Percentiles rank a stretch among this genome's conserved stretches.
Conservation (phyloP, 1,140 invertebrate genomes). For the Scaptodrosophila lebanonensis region DNA sequence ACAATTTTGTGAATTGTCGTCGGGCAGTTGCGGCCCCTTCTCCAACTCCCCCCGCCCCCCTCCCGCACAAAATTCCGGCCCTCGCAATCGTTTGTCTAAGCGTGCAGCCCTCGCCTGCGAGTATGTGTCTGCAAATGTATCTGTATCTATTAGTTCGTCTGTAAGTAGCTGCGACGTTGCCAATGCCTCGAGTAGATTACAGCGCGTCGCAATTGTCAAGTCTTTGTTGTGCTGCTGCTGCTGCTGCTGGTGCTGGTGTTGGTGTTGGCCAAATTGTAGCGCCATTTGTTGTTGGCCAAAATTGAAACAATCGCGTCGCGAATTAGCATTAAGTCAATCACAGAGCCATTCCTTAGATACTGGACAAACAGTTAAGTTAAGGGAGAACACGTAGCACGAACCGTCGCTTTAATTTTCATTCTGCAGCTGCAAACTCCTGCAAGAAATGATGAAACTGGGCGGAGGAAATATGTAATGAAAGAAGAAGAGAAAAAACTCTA, state of each 20-base stretch:
- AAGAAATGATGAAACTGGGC: too few species aligned
- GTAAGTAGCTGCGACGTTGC: slow-evolving; percentile 28
- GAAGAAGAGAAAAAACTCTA: too few species aligned
- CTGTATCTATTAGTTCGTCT: slow-evolving; percentile 19
- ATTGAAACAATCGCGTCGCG: slow-evolving; percentile 31
- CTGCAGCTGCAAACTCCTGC: too few species aligned
- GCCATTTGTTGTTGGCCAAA: slow-evolving; percentile 25
- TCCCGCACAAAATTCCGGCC: not conserved
- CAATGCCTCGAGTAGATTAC: slow-evolving; percentile 61
- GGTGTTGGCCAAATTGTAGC: slow-evolving; percentile 23
- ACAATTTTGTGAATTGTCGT: slow-evolving; percentile 77
- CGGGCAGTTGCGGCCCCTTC: slow-evolving; percentile 33
- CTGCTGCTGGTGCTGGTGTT: not conserved
- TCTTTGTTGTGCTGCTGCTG: slow-evolving; percentile 1
- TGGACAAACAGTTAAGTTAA: too few species aligned
- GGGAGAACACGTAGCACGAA: too few species aligned
- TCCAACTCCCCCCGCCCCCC: not conserved
- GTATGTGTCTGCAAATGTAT: slow-evolving; percentile 20
- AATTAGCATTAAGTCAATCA: slow-evolving; percentile 29
- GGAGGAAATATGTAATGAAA: too few species aligned
- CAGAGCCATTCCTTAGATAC: too few species aligned
- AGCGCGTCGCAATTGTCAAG: slow-evolving; percentile 54
- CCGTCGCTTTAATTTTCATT: too few species aligned
- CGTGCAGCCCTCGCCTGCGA: not conserved
- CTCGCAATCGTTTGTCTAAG: not conserved